A percentile compares a stretch with the other conserved stretches of the same genome.
phyloP scores from a whole-genome alignment of 2,797 vertebrate genomes.

The Hypotaenidia philippensis region DNA sequence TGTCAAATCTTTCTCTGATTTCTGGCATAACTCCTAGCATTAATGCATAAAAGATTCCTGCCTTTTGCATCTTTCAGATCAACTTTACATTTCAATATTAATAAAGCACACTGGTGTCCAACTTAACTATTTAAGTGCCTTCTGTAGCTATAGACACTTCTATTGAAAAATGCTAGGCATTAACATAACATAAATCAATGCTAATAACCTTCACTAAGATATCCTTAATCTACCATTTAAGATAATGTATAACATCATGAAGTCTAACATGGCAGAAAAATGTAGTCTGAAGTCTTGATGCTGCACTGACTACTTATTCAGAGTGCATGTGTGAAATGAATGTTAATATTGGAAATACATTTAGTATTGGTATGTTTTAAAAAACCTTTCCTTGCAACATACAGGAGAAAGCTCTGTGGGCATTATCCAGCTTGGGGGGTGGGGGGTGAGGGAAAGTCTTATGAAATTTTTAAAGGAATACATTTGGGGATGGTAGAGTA shows the following conservation, averaged over 20 bases:
- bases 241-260: not conserved
- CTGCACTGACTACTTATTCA: not conserved
- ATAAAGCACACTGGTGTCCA: not conserved
- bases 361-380: not conserved
- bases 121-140: not conserved
- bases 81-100: conserved; percentile 4
- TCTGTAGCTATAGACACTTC: not conserved
- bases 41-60: not conserved
- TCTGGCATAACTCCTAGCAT: not conserved
- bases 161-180: not conserved
- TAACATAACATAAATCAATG: not conserved
- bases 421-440: not conserved
- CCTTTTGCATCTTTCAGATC: not conserved
- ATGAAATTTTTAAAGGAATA: conserved; percentile 47
- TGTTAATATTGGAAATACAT: conserved; percentile 9
- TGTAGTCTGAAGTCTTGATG: not conserved
- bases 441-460: not conserved
- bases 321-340: not conserved
- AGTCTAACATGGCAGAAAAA: not conserved
- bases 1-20: conserved; percentile 24
- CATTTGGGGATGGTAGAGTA: not conserved
- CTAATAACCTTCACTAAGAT: not conserved
- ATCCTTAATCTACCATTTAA: not conserved
- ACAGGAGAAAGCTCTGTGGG: not conserved
- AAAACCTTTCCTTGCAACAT: not conserved